phyloP scores from a whole-genome alignment of 2,113 vertebrate genomes.

The Leptobrachium leishanense region DNA sequence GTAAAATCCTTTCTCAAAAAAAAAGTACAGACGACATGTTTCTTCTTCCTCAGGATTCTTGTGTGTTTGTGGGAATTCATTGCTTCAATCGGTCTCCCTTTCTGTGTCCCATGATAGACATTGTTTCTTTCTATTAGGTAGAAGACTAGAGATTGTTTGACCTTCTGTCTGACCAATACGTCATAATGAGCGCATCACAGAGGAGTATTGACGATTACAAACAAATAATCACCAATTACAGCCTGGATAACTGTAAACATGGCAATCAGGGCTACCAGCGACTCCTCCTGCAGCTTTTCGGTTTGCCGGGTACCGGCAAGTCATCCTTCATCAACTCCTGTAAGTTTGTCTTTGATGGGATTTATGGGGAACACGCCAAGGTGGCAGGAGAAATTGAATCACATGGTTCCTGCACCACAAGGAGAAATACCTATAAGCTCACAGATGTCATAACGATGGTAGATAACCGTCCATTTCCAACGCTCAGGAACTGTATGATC shows the following conservation, averaged over 20 bases:
- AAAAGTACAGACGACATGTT: too few species aligned
- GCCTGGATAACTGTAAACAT: slow-evolving; percentile 2
- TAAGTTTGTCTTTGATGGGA: slow-evolving; percentile 17
- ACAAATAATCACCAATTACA: slow-evolving; percentile 5
- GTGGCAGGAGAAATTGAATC: neutral
- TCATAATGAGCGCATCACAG: neutral
- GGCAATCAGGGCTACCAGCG: slow-evolving; percentile 25
- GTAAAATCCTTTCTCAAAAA: too few species aligned
- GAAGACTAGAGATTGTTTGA: too few species aligned
- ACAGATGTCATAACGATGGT: slow-evolving; percentile 15
- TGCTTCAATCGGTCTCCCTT: too few species aligned
- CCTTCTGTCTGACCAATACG: neutral
- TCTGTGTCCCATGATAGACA: too few species aligned
- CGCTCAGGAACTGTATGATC: neutral
- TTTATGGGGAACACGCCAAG: neutral
- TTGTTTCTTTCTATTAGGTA: too few species aligned
- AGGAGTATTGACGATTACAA: neutral
- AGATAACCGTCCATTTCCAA: neutral
- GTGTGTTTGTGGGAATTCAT: too few species aligned
- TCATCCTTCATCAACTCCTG: slow-evolving; percentile 34
- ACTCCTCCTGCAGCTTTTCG: slow-evolving; percentile 36
- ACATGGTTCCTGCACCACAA: neutral
- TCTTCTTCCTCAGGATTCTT: too few species aligned
- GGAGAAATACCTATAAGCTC: slow-evolving; percentile 1
- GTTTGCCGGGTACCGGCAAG: slow-evolving; percentile 19